Evolutionary conservation across 1,140 invertebrate species (phyloP).

Genomic region (Tetranychus urticae): DNA sequence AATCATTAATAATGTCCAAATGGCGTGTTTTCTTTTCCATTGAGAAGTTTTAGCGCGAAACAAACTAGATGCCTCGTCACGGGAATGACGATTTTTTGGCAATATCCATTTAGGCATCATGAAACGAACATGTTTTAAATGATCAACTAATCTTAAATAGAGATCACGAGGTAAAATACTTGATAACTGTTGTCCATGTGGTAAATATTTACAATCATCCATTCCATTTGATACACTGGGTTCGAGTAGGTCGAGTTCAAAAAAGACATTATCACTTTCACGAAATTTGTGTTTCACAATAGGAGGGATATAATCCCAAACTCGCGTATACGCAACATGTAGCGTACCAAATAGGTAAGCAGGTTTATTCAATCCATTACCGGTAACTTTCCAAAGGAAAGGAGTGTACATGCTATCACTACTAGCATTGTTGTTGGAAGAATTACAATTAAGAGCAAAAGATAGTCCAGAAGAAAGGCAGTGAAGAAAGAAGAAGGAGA

Average conservation of each 20-base stretch:
- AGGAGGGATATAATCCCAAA: slow-evolving; percentile 30
- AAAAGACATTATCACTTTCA: slow-evolving; percentile 25
- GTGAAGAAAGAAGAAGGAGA: no score
- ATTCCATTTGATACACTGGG: slow-evolving; percentile 24
- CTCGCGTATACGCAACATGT: slow-evolving; percentile 31
- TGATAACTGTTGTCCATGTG: slow-evolving; percentile 21
- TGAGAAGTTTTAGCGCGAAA: slow-evolving; percentile 28
- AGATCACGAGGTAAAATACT: slow-evolving; percentile 26
- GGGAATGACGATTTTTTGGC: slow-evolving; percentile 21
- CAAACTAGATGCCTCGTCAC: slow-evolving; percentile 27
- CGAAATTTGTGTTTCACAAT: slow-evolving; percentile 28
- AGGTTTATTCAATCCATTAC: neutral
- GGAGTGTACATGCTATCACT: neutral
- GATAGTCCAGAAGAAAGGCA: no score
- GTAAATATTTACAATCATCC: slow-evolving; percentile 28
- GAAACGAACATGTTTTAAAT: slow-evolving; percentile 25
- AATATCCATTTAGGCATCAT: slow-evolving; percentile 29
- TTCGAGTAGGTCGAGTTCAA: slow-evolving; percentile 31
- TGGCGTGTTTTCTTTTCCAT: slow-evolving; percentile 29
- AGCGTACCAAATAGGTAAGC: slow-evolving; percentile 25
- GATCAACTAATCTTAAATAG: slow-evolving; percentile 24
- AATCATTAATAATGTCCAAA: slow-evolving; percentile 32
- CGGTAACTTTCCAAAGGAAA: neutral
- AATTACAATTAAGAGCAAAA: no score
- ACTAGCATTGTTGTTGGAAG: no score